These are phyloP conservation scores for Pinctada fucata DNA, from an alignment of 2,888 invertebrate species.

Conservation along the genomic window DNA sequence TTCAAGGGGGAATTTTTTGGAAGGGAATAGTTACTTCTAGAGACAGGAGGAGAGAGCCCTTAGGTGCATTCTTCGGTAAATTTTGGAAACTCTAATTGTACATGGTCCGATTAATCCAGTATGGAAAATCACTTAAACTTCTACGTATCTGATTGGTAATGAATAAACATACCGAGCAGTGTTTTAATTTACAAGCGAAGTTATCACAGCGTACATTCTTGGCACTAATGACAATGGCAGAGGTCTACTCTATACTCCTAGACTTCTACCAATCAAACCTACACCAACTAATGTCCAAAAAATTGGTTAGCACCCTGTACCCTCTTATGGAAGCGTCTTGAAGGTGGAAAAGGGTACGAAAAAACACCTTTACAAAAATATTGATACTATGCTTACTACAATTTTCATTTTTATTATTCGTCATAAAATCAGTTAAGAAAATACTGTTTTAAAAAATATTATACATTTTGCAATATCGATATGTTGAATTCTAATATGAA, in stretches of 20 bases:
- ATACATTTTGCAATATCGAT: no score
- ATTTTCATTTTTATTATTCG: no score
- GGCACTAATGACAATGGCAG: background rate
- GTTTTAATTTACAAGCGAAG: background rate
- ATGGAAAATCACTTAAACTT: background rate
- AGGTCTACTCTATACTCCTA: background rate
- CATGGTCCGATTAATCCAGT: background rate
- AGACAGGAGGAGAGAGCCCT: background rate
- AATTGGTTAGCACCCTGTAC: background rate
- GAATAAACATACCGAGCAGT: background rate
- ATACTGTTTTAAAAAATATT: no score
- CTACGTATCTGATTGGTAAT: conserved; percentile 2
- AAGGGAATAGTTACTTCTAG: no score
- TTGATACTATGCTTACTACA: no score
- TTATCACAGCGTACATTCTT: background rate
- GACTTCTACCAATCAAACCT: no score
- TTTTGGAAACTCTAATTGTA: background rate
- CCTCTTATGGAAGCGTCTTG: no score
- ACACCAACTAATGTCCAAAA: background rate
- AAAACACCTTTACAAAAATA: no score
- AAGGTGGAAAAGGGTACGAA: no score
- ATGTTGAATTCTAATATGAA: no score
- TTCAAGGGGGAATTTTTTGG: no score
- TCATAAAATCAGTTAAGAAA: no score
- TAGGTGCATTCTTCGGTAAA: background rate